Conservation (phyloP, 2,797 vertebrate species). For the Microctenopoma lineatum region DNA sequence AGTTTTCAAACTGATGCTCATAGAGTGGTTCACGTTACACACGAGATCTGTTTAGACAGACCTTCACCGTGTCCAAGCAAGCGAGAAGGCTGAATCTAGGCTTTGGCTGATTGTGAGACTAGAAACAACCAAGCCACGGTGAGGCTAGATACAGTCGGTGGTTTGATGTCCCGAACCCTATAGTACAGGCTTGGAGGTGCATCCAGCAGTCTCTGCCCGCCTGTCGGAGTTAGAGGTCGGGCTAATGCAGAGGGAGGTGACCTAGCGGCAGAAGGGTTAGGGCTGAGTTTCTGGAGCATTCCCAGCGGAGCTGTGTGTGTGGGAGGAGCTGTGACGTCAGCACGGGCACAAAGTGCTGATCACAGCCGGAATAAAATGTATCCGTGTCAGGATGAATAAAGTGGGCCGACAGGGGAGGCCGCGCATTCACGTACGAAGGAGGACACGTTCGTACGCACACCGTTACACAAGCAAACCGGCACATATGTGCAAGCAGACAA, state of each 20-base stretch:
- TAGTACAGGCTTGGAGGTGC: conserved; percentile 17
- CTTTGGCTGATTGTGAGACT: conserved; percentile 44
- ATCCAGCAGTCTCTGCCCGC: conserved; percentile 28
- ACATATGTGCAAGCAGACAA: conserved; percentile 50
- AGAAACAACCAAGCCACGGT: conserved; percentile 41
- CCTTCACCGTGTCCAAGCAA: conserved; percentile 7
- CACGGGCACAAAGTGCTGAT: conserved; percentile 71
- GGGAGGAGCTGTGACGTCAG: conserved; percentile 56
- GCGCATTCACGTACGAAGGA: conserved; percentile 38
- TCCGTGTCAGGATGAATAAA: conserved; percentile 71
- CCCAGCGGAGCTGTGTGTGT: conserved; percentile 36
- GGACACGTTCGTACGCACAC: conserved; percentile 33
- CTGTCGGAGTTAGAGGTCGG: conserved; percentile 26
- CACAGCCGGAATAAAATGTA: conserved; percentile 68
- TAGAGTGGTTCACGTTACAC: background rate
- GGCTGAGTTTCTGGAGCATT: conserved; percentile 45
- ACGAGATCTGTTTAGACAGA: conserved; percentile 1
- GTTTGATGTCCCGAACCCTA: conserved; percentile 29
- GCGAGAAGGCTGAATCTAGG: conserved; percentile 28
- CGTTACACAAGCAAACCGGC: conserved; percentile 44
- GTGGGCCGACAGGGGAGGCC: conserved; percentile 59
- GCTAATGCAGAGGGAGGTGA: conserved; percentile 34
- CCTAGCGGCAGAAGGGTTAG: conserved; percentile 24
- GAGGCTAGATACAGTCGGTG: conserved; percentile 34
- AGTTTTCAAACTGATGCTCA: background rate